Base-by-base conservation (phyloP, 37 sponge, comb jelly and placozoan species). In the Hormiphora californensis region DNA sequence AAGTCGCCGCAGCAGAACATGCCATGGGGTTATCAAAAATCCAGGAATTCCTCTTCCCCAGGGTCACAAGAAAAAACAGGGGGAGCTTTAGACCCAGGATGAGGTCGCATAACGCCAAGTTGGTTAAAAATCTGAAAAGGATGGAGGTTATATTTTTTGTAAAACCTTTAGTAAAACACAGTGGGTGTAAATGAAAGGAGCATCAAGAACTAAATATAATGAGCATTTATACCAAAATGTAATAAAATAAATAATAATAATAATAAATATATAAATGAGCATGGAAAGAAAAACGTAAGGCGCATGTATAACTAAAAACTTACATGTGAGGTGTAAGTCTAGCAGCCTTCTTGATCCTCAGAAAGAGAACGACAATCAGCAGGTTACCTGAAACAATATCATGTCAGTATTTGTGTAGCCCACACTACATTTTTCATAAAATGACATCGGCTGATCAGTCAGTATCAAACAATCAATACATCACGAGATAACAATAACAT, bases 61-160 rank as follows among this genome's bases (percentile, higher is more conserved):
- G 81, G 46, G 81, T 73, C 17, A 73, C 44, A n/a, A 73, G 81
- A 28, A 73, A 73, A 46, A 73, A 73, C 21, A 73, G 25, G n/a
- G 81, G 81, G 4, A 73, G 46, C 35, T 73, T 73, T 7, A 73
- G 25, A 28, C 81, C 46, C 17, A 73, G 81, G 43, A 73, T 39
- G 39, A 73, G 38, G 23, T 73, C 81, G 43, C 81, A 73, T 19
- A 73, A 19, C 9, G 81, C 81, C 27, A 73, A 30, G 81, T 73
- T 73, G 4, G 81, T 73, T 3, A 73, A 46, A 46, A 73, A 65
- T 27, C 67, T 65, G 67, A 31, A 31, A 7, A 28, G 32, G 51
- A 12, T 15, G 51, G 51, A 46, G 51, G 8, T 46, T 8, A 46
- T 8, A 12, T 15, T n/a, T n/a, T n/a, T n/a, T n/a, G n/a, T n/a